These are phyloP conservation scores for Megastigmus dorsalis DNA, from an alignment of 2,888 invertebrate species.

Conservation along the genomic window DNA sequence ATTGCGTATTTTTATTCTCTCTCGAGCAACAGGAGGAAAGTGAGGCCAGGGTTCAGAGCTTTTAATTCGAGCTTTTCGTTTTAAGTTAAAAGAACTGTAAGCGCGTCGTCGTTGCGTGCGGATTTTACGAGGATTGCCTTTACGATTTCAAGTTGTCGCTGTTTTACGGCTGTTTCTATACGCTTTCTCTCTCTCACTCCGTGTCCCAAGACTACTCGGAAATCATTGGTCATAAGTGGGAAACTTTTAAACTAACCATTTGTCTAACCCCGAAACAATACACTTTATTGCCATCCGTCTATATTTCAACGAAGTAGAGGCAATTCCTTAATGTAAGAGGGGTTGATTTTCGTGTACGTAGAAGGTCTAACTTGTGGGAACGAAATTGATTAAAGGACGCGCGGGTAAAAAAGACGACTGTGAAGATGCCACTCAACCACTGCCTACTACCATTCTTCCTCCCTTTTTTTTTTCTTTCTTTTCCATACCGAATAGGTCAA, in stretches of 20 bases:
- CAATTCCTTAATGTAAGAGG: too few relatives aligned
- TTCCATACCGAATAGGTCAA: conserved; percentile 10
- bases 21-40: too few relatives aligned
- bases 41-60: too few relatives aligned
- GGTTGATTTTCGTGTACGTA: too few relatives aligned
- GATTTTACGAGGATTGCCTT: conserved; percentile 4
- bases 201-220: background rate
- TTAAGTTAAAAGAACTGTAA: too few relatives aligned
- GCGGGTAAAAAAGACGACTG: background rate
- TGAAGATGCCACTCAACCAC: background rate
- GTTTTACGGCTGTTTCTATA: background rate
- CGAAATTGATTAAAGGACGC: background rate
- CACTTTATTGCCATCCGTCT: background rate
- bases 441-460: too few relatives aligned
- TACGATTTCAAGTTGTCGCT: background rate
- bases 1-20: too few relatives aligned
- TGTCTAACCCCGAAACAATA: background rate
- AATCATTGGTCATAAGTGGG: background rate
- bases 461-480: too few relatives aligned
- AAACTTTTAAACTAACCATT: background rate
- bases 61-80: too few relatives aligned
- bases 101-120: too few relatives aligned
- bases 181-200: background rate
- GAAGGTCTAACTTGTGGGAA: too few relatives aligned
- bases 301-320: too few relatives aligned